These are phyloP conservation scores for Erebia palarica DNA, from an alignment of 2,888 invertebrate species.

Conservation along the genomic window DNA sequence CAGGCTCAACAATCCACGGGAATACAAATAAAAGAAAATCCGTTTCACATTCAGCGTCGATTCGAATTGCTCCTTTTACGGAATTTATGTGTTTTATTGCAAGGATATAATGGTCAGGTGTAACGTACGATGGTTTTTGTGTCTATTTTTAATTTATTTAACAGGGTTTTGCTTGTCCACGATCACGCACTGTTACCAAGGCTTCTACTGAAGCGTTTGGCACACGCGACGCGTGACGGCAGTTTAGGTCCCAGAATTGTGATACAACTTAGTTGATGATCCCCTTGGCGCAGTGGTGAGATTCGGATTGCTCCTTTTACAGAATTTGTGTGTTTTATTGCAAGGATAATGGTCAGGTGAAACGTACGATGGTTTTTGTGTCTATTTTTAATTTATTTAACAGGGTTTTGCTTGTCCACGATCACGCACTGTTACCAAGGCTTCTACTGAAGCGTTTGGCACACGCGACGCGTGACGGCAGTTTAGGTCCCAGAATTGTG, in stretches of 20 bases:
- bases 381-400: not conserved
- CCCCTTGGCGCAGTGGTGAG: too few species aligned
- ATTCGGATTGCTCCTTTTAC: slow-evolving; percentile 14
- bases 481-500: not conserved
- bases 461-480: not conserved
- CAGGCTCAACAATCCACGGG: slow-evolving; percentile 40
- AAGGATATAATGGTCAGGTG: slow-evolving; percentile 20
- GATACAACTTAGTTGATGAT: too few species aligned
- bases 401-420: not conserved
- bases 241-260: not conserved
- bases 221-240: not conserved
- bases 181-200: not conserved
- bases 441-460: not conserved
- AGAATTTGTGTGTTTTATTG: slow-evolving; percentile 14
- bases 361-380: not conserved
- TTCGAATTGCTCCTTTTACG: slow-evolving; percentile 14
- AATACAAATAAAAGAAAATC: slow-evolving; percentile 21
- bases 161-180: not conserved
- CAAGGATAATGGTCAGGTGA: slow-evolving; percentile 18
- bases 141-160: not conserved
- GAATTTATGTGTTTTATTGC: slow-evolving; percentile 16
- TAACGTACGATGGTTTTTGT: not conserved
- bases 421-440: not conserved
- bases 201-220: not conserved
- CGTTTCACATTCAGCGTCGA: slow-evolving; percentile 18